Conservation (phyloP, 2,113 vertebrate species). For the Phyllostomus hastatus region DNA sequence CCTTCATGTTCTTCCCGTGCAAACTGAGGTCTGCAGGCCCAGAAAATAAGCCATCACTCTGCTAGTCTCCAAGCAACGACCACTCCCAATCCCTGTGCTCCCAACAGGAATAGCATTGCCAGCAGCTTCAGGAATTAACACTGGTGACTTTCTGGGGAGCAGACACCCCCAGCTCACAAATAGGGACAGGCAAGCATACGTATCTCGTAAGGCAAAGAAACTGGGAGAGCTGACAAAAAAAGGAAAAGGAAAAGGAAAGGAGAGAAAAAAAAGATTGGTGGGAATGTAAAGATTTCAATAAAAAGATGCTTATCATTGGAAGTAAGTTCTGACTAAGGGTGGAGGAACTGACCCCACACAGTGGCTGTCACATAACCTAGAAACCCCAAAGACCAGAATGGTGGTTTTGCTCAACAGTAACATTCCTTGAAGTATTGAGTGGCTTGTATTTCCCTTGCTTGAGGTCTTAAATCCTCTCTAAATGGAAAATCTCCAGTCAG, state of each 20-base stretch:
- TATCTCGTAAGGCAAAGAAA: background rate
- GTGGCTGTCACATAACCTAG: background rate
- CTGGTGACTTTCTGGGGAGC: background rate
- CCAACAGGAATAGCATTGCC: background rate
- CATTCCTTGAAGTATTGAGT: background rate
- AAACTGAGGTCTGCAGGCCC: background rate
- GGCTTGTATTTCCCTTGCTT: background rate
- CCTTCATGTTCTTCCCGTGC: background rate
- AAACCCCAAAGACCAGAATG: background rate
- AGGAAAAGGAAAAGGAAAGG: background rate
- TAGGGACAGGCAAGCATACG: background rate
- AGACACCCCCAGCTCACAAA: background rate
- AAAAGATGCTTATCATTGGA: background rate
- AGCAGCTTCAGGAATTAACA: background rate
- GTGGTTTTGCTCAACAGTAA: background rate
- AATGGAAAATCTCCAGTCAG: background rate
- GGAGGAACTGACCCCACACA: background rate
- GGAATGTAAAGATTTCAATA: background rate
- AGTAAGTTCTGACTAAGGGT: background rate
- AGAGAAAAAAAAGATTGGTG: background rate
- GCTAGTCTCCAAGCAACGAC: background rate
- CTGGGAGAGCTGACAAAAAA: background rate
- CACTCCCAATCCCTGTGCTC: too few relatives aligned
- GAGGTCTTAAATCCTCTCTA: background rate
- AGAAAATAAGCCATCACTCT: background rate